These are phyloP conservation scores for Lottia gigantea DNA, from an alignment of 2,888 invertebrate species.

Conservation along the genomic window DNA sequence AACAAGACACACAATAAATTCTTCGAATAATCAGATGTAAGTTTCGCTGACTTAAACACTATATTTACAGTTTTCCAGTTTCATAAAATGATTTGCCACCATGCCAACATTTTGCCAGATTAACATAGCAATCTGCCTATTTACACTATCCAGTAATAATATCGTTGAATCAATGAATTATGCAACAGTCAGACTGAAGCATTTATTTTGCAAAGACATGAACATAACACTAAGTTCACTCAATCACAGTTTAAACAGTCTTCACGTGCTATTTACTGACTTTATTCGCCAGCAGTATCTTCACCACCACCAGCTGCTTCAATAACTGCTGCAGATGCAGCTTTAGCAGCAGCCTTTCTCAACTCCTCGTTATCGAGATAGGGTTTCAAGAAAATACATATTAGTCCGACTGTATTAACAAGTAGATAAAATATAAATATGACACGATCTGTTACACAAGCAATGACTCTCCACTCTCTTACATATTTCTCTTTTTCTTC, in stretches of 20 bases:
- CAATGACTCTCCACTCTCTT: slow-evolving; percentile 62
- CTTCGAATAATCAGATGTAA: no score
- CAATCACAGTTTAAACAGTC: slow-evolving; percentile 3
- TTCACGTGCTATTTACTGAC: not conserved
- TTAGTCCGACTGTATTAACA: slow-evolving; percentile 53
- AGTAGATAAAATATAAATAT: slow-evolving; percentile 59
- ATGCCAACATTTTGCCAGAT: no score
- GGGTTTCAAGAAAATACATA: slow-evolving; percentile 54
- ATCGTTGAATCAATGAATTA: not conserved
- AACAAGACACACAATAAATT: no score
- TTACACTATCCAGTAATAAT: slow-evolving; percentile 1
- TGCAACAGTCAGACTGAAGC: slow-evolving; percentile 6
- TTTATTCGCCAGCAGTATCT: no score
- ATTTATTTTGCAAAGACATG: not conserved
- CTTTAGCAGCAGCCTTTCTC: not conserved
- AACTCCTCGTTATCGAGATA: not conserved
- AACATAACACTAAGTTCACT: not conserved
- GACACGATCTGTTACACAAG: slow-evolving; percentile 59
- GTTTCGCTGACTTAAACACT: no score
- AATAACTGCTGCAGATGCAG: not conserved
- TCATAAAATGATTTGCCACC: no score
- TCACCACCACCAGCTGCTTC: not conserved
- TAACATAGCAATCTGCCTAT: not conserved
- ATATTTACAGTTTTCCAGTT: no score
- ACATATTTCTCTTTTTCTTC: slow-evolving; percentile 55